A percentile compares a stretch with the other conserved stretches of the same genome.
phyloP scores from a whole-genome alignment of 2,888 invertebrate species.

The Athalia circularis region DNA sequence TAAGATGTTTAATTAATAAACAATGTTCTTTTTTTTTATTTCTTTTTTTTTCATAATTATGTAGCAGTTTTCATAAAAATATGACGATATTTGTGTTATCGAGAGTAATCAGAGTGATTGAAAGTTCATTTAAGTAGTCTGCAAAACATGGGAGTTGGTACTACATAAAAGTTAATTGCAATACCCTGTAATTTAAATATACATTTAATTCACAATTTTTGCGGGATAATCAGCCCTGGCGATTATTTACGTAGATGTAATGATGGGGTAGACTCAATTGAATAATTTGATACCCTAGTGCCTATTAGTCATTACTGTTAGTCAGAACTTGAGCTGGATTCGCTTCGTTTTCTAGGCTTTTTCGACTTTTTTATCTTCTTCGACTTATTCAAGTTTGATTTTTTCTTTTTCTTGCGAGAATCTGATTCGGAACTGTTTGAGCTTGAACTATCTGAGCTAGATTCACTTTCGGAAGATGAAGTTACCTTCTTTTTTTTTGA shows the following conservation, averaged over 20 bases:
- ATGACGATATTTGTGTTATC: constrained; percentile 33
- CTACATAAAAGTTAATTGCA: neutral
- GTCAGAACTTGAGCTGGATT: constrained; percentile 41
- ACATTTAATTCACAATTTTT: constrained; percentile 23
- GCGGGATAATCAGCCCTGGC: constrained; percentile 3
- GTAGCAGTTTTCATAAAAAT: constrained; percentile 34
- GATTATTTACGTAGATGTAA: constrained; percentile 12
- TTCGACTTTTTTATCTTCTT: constrained; percentile 36
- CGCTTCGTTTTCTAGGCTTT: constrained; percentile 37
- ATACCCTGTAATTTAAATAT: constrained; percentile 21
- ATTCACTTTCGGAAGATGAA: constrained; percentile 28
- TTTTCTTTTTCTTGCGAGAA: constrained; percentile 29
- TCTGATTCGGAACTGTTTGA: constrained; percentile 26
- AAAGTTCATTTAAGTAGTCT: constrained; percentile 7
- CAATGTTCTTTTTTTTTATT: neutral
- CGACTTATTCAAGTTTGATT: neutral
- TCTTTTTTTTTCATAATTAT: neutral
- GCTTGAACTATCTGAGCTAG: constrained; percentile 20
- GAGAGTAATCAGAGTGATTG: neutral
- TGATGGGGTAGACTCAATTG: constrained; percentile 20
- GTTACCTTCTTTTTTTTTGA: constrained; percentile 37
- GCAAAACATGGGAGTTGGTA: neutral
- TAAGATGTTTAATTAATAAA: neutral
- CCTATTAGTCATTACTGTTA: constrained; percentile 5
- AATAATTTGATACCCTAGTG: constrained; percentile 15